Percentiles rank a stretch among this genome's conserved stretches.
phyloP scores from a whole-genome alignment of 2,888 invertebrate species.

The Oligia fasciuncula region DNA sequence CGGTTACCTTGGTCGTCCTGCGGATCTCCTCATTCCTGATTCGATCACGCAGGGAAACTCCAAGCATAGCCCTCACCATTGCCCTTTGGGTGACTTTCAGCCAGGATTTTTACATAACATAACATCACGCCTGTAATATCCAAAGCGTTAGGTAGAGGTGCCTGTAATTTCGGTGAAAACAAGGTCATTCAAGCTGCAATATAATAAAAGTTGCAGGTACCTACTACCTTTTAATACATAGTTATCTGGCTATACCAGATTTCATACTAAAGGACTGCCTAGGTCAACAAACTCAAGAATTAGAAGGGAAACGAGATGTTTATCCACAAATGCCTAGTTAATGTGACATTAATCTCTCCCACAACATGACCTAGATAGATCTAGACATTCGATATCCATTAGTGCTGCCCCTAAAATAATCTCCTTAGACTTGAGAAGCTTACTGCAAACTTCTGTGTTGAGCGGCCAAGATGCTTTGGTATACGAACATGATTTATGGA shows the following conservation, averaged over 20 bases:
- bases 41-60: too few species aligned
- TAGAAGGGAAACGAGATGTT: slow-evolving; percentile 1
- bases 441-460: slow-evolving; percentile 19
- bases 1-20: too few species aligned
- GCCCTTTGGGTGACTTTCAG: too few species aligned
- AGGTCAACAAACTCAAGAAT: slow-evolving; percentile 2
- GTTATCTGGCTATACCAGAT: neutral
- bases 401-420: slow-evolving; percentile 44
- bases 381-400: slow-evolving; percentile 49
- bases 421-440: slow-evolving; percentile 22
- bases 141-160: neutral
- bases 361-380: slow-evolving; percentile 38
- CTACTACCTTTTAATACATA: neutral
- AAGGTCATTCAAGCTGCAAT: neutral
- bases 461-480: slow-evolving; percentile 8
- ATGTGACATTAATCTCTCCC: slow-evolving; percentile 32
- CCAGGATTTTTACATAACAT: neutral
- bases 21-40: too few species aligned
- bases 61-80: too few species aligned
- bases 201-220: neutral
- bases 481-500: neutral
- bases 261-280: neutral
- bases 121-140: neutral
- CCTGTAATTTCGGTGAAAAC: neutral
- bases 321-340: slow-evolving; percentile 20